These are phyloP conservation scores for Agonopterix arenella DNA, from an alignment of 2,888 invertebrate genomes.

Conservation along the genomic window DNA sequence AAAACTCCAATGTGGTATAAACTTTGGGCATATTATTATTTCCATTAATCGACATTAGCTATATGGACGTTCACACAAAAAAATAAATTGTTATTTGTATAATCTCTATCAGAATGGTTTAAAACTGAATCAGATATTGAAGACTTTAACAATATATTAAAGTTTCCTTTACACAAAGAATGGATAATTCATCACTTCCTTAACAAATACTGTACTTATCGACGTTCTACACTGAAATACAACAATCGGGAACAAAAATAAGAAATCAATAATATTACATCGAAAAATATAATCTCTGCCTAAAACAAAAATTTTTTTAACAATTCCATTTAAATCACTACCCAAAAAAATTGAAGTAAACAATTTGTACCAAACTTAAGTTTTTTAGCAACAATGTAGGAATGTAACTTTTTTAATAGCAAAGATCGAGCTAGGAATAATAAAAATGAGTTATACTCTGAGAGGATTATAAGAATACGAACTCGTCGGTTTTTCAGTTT, in stretches of 20 bases:
- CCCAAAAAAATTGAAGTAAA: constrained; percentile 17
- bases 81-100: too few species aligned
- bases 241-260: constrained; percentile 54
- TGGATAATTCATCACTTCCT: constrained; percentile 19
- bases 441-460: constrained; percentile 27
- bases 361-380: constrained; percentile 37
- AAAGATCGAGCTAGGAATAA: constrained; percentile 38
- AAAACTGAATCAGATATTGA: too few species aligned
- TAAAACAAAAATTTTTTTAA: constrained; percentile 46
- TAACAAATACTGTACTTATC: constrained; percentile 56
- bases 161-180: neutral
- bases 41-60: too few species aligned
- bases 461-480: constrained; percentile 3
- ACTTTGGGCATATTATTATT: too few species aligned
- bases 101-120: too few species aligned
- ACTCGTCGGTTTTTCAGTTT: too few species aligned
- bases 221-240: constrained; percentile 42
- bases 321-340: constrained; percentile 53
- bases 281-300: constrained; percentile 72
- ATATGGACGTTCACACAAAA: too few species aligned
- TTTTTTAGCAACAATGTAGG: constrained; percentile 44
- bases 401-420: constrained; percentile 51
- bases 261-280: constrained; percentile 48
- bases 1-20: too few species aligned
- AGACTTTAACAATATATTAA: neutral